A percentile compares a stretch with the other conserved stretches of the same genome.
phyloP scores from a whole-genome alignment of 2,113 vertebrate species.

The Salminus brasiliensis region DNA sequence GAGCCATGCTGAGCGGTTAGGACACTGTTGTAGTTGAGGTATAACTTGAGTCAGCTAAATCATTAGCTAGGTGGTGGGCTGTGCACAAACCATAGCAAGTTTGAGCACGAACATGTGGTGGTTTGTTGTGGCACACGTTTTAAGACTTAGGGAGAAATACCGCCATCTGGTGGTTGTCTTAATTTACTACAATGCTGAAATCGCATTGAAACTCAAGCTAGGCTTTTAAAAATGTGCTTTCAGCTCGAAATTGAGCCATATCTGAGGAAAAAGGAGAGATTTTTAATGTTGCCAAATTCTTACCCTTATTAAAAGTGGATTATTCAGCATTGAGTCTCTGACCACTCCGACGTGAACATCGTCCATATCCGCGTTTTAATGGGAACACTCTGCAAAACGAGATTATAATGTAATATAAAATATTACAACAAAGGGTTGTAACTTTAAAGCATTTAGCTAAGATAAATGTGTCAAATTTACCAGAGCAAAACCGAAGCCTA shows the following conservation, averaged over 20 bases:
- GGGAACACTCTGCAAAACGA: not conserved
- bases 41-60: not conserved
- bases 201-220: no score
- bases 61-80: not conserved
- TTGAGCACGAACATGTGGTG: not conserved
- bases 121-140: not conserved
- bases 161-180: constrained; percentile 38
- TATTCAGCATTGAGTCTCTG: constrained; percentile 81
- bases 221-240: no score
- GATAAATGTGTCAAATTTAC: not conserved
- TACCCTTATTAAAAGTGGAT: constrained; percentile 83
- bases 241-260: no score
- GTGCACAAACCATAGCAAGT: not conserved
- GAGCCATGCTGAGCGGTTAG: not conserved
- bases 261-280: no score
- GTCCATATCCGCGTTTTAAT: constrained; percentile 62
- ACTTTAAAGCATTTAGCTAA: not conserved
- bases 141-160: not conserved
- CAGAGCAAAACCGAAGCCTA: not conserved
- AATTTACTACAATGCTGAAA: not conserved
- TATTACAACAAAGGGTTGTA: not conserved
- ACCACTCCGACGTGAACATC: constrained; percentile 76
- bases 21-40: not conserved
- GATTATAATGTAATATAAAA: not conserved
- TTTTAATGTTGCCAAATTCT: constrained; percentile 56